phyloP scores from a whole-genome alignment of 2,888 invertebrate species.

The Mythimna albipuncta region DNA sequence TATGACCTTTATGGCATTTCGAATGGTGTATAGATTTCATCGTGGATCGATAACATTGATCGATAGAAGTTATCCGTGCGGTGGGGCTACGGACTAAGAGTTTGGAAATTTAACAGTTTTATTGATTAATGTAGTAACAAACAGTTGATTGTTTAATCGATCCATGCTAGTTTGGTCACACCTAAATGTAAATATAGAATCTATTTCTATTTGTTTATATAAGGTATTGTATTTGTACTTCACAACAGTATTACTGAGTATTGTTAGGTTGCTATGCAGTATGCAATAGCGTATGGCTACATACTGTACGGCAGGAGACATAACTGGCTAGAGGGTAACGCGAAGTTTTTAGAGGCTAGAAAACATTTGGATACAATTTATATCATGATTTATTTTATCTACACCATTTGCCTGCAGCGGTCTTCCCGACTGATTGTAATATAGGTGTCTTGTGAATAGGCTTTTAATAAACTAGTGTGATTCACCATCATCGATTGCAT shows the following conservation, averaged over 20 bases:
- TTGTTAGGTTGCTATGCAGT: conserved; percentile 66
- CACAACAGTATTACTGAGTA: conserved; percentile 76
- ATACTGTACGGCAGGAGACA: conserved; percentile 22
- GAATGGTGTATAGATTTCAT: background rate
- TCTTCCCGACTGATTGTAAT: too few relatives aligned
- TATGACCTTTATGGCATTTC: too few relatives aligned
- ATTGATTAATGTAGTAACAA: background rate
- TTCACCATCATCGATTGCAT: too few relatives aligned
- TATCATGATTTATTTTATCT: background rate
- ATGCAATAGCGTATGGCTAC: conserved; percentile 24
- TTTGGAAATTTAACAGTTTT: background rate
- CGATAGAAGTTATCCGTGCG: background rate
- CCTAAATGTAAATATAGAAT: conserved; percentile 33
- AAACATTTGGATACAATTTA: background rate
- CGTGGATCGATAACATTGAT: conserved; percentile 1
- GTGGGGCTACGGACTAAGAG: conserved; percentile 6
- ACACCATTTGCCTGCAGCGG: too few relatives aligned
- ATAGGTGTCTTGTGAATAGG: too few relatives aligned
- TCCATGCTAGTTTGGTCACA: conserved; percentile 11
- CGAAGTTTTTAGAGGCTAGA: conserved; percentile 4
- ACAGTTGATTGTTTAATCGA: background rate
- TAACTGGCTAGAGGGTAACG: conserved; percentile 2
- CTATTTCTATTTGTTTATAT: conserved; percentile 43
- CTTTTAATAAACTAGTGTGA: too few relatives aligned
- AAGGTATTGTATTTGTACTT: conserved; percentile 74